Base-by-base conservation (phyloP, 2,113 vertebrate genomes). In the Raphicerus campestris region DNA sequence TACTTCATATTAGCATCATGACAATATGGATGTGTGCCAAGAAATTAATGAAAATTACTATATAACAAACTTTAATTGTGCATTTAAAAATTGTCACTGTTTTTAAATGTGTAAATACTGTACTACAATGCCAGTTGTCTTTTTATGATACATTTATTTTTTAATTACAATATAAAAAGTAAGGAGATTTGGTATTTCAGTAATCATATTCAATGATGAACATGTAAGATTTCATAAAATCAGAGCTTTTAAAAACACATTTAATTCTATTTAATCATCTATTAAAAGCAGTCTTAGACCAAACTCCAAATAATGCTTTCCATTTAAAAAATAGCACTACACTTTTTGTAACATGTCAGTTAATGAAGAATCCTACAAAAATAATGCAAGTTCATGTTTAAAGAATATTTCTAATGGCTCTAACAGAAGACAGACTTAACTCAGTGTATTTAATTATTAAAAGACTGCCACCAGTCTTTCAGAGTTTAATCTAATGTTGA, bases 381-480 rank as follows among this genome's bases (percentile, higher is more conserved):
- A 32, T 49, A 56, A 45, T 42, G 0, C 77, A 96, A 97, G 95
- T 89, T 97, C 82, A 93, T 86, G 84, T 84, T 97, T 53, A 88
- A 96, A 96, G 14, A 39, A 82, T 87, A 94, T 95, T 60, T 96
- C 14, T 61, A 45, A 96, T 60, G 56, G 63, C 32, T 97, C 82
- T 87, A 90, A 86, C 58, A 86, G 90, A 83, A 24, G 60, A 86
- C 1, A 75, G 88, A 90, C 66, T 94, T 93, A 93, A 93, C 47
- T 96, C 77, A 11, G n/a, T 75, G 60, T 92, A 60, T 93, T 98
- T 95, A 96, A 96, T 97, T 97, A 98, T 91, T 88, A 93, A 96
- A 97, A 94, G 92, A 87, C 10, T 83, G 51, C 35, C 51, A 97
- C 78, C 84, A 94, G 81, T 82, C 89, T 88, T 70, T 60, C 98